A percentile compares a stretch with the other conserved stretches of the same genome.
phyloP scores from a whole-genome alignment of 1,140 invertebrate genomes.

The Oreohelix idahoensis region DNA sequence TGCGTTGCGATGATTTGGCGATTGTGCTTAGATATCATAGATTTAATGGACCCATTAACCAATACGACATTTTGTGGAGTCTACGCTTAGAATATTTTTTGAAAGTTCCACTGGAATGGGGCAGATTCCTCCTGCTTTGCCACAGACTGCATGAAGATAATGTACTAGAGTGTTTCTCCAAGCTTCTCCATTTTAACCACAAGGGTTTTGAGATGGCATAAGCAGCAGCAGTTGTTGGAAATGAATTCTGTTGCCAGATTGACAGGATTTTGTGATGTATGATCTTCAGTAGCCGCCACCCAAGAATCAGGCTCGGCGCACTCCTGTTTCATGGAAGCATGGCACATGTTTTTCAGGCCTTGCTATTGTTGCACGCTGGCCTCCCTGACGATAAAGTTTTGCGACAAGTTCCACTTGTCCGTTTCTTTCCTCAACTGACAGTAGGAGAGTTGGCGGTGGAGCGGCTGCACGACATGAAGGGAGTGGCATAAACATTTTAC shows the following conservation, averaged over 20 bases:
- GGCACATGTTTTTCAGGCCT: constrained; percentile 66
- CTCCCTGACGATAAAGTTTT: background rate
- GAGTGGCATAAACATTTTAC: constrained; percentile 42
- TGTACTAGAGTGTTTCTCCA: constrained; percentile 36
- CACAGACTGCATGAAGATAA: background rate
- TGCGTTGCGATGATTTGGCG: background rate
- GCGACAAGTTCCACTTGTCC: constrained; percentile 3
- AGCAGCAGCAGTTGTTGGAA: background rate
- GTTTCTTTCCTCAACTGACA: background rate
- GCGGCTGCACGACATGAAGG: constrained; percentile 9
- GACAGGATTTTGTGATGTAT: constrained; percentile 11
- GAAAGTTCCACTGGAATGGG: background rate
- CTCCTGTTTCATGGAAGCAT: background rate
- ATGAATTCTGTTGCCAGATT: constrained; percentile 25
- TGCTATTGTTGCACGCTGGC: constrained; percentile 57
- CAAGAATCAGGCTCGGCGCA: constrained; percentile 14
- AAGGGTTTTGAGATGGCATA: constrained; percentile 55
- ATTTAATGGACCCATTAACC: constrained; percentile 32
- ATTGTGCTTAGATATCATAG: constrained; percentile 46
- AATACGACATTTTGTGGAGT: constrained; percentile 37
- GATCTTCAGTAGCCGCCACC: constrained; percentile 35
- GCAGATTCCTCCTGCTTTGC: background rate
- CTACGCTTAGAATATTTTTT: background rate
- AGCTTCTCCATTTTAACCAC: constrained; percentile 73
- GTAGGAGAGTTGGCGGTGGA: background rate